Percentiles rank a stretch among this genome's conserved stretches.
phyloP scores from a whole-genome alignment of 1,140 invertebrate genomes.

The Colletes gigas region DNA sequence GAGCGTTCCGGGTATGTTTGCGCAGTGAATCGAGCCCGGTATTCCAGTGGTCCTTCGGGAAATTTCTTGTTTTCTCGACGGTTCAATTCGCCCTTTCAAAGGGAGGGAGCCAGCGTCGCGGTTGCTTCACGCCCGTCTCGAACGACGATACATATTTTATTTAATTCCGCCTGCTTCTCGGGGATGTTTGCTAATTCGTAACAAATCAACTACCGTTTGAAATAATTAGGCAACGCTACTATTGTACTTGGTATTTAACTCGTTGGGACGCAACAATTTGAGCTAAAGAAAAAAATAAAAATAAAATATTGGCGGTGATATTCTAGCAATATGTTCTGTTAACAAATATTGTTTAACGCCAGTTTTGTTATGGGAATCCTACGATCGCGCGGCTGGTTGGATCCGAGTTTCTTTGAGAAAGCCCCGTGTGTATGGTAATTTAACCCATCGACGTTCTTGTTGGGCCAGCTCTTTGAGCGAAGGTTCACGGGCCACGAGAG shows the following conservation, averaged over 20 bases:
- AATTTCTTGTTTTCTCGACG: conserved; percentile 58
- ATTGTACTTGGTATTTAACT: not conserved
- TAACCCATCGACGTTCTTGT: conserved; percentile 17
- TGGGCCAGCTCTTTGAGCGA: conserved; percentile 38
- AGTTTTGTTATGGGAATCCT: too few relatives aligned
- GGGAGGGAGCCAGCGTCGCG: not conserved
- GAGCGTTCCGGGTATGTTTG: conserved; percentile 43
- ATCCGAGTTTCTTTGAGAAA: conserved; percentile 34
- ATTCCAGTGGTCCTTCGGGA: conserved; percentile 55
- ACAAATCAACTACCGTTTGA: not conserved
- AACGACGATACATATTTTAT: conserved; percentile 57
- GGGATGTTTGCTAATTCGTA: not conserved
- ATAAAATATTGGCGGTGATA: too few relatives aligned
- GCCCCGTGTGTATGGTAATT: conserved; percentile 48
- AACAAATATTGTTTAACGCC: too few relatives aligned
- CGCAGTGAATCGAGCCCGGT: conserved; percentile 7
- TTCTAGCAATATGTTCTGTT: too few relatives aligned
- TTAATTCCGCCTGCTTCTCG: conserved; percentile 18
- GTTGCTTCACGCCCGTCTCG: conserved; percentile 25
- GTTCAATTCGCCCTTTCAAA: conserved; percentile 42
- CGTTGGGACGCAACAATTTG: not conserved
- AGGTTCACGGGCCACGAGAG: conserved; percentile 19
- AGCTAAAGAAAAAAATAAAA: too few relatives aligned
- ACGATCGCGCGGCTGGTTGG: not conserved
- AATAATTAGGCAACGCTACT: not conserved